Evolutionary conservation across 92 coral and sea anemone genomes (phyloP).

Genomic region (Micromussa lordhowensis): DNA sequence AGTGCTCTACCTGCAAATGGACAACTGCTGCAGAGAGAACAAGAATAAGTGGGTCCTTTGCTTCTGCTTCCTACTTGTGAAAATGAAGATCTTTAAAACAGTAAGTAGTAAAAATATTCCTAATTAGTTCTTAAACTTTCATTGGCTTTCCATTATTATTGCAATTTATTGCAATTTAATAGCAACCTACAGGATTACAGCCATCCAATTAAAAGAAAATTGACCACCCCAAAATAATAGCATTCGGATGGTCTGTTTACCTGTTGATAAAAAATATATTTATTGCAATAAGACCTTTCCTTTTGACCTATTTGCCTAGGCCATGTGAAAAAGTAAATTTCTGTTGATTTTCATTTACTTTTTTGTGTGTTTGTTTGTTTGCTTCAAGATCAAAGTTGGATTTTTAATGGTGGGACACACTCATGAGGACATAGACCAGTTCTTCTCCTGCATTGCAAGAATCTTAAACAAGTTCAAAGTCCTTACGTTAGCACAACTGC

Average conservation of each 20-base stretch:
- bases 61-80: background rate
- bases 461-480: background rate
- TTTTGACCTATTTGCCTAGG: too few relatives aligned
- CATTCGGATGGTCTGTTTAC: too few relatives aligned
- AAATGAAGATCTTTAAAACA: background rate
- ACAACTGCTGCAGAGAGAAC: conserved; percentile 53
- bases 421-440: conserved; percentile 45
- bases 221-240: too few relatives aligned
- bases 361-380: background rate
- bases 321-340: background rate
- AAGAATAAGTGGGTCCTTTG: conserved; percentile 36
- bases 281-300: background rate
- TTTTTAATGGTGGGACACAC: conserved; percentile 53
- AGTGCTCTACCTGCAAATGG: conserved; percentile 21
- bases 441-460: conserved; percentile 33
- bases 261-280: too few relatives aligned
- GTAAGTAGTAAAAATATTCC: background rate
- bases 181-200: too few relatives aligned
- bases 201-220: too few relatives aligned
- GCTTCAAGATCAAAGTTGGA: conserved; percentile 31
- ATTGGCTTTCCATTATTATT: too few relatives aligned
- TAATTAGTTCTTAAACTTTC: too few relatives aligned
- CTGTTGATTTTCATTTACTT: background rate
- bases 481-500: background rate
- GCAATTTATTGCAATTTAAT: too few relatives aligned